These are phyloP conservation scores for Zaprionus lineosus DNA, from an alignment of 2,888 invertebrate genomes.

Conservation along the genomic window DNA sequence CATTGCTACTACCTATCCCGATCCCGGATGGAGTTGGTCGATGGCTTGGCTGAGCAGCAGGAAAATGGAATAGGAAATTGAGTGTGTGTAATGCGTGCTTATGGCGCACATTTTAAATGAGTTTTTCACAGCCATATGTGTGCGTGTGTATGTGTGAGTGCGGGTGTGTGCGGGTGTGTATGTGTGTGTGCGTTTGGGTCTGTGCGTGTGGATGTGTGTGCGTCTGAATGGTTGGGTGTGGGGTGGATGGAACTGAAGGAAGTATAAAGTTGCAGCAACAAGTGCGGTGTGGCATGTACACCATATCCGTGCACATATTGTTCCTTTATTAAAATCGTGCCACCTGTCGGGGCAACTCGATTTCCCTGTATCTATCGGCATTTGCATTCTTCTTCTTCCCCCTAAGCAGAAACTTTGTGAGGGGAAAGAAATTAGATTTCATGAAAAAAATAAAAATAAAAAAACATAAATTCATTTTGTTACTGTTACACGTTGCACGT, in stretches of 20 bases:
- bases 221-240: too few species aligned
- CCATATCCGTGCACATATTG: conserved; percentile 10
- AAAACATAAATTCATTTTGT: conserved; percentile 44
- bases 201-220: too few species aligned
- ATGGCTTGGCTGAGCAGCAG: conserved; percentile 5
- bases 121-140: conserved; percentile 52
- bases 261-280: conserved; percentile 51
- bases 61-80: conserved; percentile 73
- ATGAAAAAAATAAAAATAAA: too few species aligned
- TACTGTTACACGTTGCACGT: conserved; percentile 1
- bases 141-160: too few species aligned
- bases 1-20: conserved; percentile 30
- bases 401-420: conserved; percentile 33
- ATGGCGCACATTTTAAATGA: conserved; percentile 75
- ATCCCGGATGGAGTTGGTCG: conserved; percentile 46
- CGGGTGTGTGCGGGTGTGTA: too few species aligned
- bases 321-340: conserved; percentile 74
- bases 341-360: conserved; percentile 50
- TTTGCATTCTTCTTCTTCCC: conserved; percentile 50
- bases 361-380: conserved; percentile 27
- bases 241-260: too few species aligned
- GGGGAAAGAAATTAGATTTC: too few species aligned
- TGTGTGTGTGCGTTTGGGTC: too few species aligned
- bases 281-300: conserved; percentile 29
- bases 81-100: conserved; percentile 77